These are phyloP conservation scores for Callosobruchus maculatus DNA, from an alignment of 2,888 invertebrate genomes.

Conservation along the genomic window DNA sequence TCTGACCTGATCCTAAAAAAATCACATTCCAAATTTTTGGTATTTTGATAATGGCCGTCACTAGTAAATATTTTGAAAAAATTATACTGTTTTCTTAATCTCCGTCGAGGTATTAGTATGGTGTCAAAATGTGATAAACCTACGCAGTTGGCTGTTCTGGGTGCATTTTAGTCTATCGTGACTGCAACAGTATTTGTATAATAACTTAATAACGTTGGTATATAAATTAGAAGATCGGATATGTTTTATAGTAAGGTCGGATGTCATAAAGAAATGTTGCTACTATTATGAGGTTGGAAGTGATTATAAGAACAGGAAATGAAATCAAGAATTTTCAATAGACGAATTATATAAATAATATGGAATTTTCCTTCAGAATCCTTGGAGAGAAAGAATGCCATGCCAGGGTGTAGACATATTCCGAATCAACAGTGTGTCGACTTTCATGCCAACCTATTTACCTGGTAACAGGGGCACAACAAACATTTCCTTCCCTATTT, in stretches of 20 bases:
- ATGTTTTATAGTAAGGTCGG: not conserved
- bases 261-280: not conserved
- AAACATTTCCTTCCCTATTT: no score
- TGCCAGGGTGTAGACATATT: not conserved
- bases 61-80: no score
- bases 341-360: not conserved
- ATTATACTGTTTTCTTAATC: no score
- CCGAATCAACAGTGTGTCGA: not conserved
- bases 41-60: no score
- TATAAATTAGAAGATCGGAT: not conserved
- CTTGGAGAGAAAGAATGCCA: not conserved
- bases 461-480: no score
- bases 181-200: not conserved
- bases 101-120: no score
- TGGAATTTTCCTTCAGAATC: not conserved
- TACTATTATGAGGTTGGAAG: not conserved
- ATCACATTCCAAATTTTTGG: no score
- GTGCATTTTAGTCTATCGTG: not conserved
- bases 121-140: no score
- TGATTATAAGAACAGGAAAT: not conserved
- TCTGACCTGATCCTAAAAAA: no score
- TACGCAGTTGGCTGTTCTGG: no score
- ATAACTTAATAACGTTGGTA: no score
- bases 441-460: no score
- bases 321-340: not conserved